These are phyloP conservation scores for Melanotaenia maccullochi DNA, from an alignment of 2,797 vertebrate genomes.

Conservation along the genomic window DNA sequence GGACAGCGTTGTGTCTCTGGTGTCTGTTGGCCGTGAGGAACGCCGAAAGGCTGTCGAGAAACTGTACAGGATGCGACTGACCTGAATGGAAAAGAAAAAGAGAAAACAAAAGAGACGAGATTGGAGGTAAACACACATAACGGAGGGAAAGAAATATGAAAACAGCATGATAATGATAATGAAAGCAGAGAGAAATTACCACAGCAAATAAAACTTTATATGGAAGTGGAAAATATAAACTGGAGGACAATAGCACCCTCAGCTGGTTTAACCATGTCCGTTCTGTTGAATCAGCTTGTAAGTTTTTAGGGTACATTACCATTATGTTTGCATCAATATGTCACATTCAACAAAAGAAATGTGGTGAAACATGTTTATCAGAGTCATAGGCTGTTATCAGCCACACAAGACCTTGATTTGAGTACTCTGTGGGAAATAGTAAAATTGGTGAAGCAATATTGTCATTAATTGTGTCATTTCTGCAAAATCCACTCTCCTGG, in stretches of 20 bases:
- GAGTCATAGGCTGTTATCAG: background rate
- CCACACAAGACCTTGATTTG: background rate
- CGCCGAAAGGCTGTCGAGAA: constrained; percentile 96
- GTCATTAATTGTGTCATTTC: background rate
- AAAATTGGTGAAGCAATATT: background rate
- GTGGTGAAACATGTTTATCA: background rate
- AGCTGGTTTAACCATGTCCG: constrained; percentile 23
- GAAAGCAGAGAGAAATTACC: background rate
- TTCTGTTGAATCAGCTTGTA: background rate
- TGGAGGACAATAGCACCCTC: constrained; percentile 53
- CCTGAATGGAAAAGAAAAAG: constrained; percentile 77
- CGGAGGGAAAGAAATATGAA: background rate
- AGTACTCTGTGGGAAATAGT: background rate
- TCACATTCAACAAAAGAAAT: background rate
- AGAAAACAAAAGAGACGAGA: background rate
- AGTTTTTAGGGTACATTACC: background rate
- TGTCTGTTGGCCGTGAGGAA: constrained; percentile 87
- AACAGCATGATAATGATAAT: background rate
- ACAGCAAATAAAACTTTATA: background rate
- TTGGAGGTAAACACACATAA: background rate
- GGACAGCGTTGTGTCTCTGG: constrained; percentile 83
- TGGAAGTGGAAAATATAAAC: background rate
- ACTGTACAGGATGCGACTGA: constrained; percentile 96
- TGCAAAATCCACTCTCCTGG: background rate
- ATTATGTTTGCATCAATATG: background rate